These are phyloP conservation scores for Scaptomyza caliginosa DNA, from an alignment of 2,888 invertebrate genomes.

Conservation along the genomic window DNA sequence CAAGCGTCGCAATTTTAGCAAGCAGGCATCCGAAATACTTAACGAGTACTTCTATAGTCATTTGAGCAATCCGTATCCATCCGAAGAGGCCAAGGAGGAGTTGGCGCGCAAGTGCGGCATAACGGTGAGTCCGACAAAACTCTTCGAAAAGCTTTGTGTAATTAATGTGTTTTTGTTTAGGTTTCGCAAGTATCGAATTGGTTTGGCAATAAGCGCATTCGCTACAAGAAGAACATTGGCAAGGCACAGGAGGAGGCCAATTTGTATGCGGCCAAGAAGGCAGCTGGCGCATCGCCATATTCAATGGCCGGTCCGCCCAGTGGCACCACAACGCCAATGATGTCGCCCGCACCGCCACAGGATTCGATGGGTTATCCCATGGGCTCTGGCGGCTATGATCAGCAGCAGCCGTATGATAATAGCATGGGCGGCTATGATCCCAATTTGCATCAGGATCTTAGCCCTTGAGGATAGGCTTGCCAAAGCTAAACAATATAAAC, in stretches of 20 bases:
- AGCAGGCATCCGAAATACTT: slow-evolving; percentile 99
- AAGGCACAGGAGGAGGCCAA: slow-evolving; percentile 99
- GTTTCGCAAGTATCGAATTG: slow-evolving; percentile 96
- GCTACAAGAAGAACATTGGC: slow-evolving; percentile 99
- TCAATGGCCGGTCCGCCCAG: slow-evolving; percentile 94
- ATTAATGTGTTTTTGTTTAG: slow-evolving; percentile 63
- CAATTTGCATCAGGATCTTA: slow-evolving; percentile 93
- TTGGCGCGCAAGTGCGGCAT: slow-evolving; percentile 99
- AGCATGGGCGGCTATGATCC: slow-evolving; percentile 96
- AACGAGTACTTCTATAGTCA: slow-evolving; percentile 99
- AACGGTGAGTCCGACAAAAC: too few relatives aligned
- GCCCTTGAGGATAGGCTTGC: slow-evolving; percentile 85
- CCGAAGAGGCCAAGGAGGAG: slow-evolving; percentile 99
- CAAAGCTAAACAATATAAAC: slow-evolving; percentile 33
- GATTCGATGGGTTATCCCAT: slow-evolving; percentile 97
- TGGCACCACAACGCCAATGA: slow-evolving; percentile 96
- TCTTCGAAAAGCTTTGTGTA: too few relatives aligned
- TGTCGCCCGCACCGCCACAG: slow-evolving; percentile 96
- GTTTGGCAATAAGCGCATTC: slow-evolving; percentile 99
- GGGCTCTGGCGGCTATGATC: slow-evolving; percentile 96
- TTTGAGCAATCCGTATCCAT: slow-evolving; percentile 99
- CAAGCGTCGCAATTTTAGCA: slow-evolving; percentile 99
- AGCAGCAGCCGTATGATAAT: slow-evolving; percentile 94
- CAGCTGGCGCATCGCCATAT: slow-evolving; percentile 95
- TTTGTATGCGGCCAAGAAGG: slow-evolving; percentile 99